phyloP scores from a whole-genome alignment of 2,888 invertebrate species.

The Drosophila lutescens region DNA sequence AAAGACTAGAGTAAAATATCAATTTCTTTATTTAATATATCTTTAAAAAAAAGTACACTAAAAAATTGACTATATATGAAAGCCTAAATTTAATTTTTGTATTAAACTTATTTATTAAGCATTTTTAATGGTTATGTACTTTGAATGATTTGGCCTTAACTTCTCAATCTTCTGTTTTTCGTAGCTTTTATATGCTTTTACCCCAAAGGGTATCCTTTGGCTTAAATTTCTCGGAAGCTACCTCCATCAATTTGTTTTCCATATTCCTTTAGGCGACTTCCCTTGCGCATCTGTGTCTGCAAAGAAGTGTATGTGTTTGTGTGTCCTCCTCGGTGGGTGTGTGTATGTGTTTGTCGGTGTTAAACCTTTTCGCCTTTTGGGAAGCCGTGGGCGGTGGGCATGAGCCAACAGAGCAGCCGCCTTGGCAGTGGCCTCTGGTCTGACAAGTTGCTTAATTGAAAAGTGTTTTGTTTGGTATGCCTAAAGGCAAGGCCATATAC shows the following conservation, averaged over 20 bases:
- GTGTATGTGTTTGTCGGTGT: conserved; percentile 32
- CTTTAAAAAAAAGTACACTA: no score
- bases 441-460: conserved; percentile 79
- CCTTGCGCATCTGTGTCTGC: conserved; percentile 23
- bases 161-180: not conserved
- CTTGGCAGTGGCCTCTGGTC: conserved; percentile 39
- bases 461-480: conserved; percentile 69
- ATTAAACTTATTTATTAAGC: no score
- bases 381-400: conserved; percentile 42
- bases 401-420: conserved; percentile 25
- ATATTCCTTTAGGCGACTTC: conserved; percentile 25
- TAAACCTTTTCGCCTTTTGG: conserved; percentile 60
- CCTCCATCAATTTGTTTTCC: conserved; percentile 37
- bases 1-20: no score
- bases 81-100: no score
- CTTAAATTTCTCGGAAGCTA: not conserved
- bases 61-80: no score
- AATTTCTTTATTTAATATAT: no score
- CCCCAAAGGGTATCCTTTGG: conserved; percentile 6
- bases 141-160: no score
- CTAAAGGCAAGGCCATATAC: conserved; percentile 19
- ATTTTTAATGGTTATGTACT: no score
- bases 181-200: not conserved
- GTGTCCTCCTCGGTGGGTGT: conserved; percentile 6
- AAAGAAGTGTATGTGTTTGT: conserved; percentile 16